Conservation (phyloP, 2,797 vertebrate genomes). For the Neosilurus hyrtlii region DNA sequence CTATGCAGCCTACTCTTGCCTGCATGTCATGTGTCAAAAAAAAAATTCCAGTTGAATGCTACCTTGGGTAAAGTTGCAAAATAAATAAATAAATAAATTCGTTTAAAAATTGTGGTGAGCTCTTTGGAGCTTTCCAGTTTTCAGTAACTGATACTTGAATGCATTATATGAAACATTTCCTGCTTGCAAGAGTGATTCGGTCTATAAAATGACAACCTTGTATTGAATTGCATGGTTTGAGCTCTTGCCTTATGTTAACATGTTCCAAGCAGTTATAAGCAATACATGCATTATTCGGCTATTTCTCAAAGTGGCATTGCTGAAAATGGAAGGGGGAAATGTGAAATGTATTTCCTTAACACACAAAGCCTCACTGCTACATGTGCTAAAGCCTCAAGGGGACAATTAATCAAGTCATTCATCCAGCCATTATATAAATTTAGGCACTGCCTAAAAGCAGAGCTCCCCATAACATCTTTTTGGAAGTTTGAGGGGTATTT, state of each 20-base stretch:
- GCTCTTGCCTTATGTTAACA: background rate
- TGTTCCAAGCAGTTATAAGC: background rate
- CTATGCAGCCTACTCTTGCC: background rate
- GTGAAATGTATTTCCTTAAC: background rate
- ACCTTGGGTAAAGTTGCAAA: too few relatives aligned
- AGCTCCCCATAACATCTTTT: too few relatives aligned
- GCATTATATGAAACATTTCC: background rate
- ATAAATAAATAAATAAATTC: constrained; percentile 27
- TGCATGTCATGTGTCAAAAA: constrained; percentile 40
- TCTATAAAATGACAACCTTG: background rate
- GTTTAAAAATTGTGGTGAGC: background rate
- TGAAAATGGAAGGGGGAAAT: background rate
- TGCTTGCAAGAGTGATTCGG: background rate
- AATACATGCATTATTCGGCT: background rate
- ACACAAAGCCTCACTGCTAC: background rate
- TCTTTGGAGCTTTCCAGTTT: constrained; percentile 32
- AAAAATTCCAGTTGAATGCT: background rate
- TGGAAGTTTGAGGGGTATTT: too few relatives aligned
- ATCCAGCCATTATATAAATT: background rate
- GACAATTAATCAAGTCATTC: background rate
- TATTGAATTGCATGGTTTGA: background rate
- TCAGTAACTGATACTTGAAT: constrained; percentile 40
- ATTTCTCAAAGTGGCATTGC: background rate
- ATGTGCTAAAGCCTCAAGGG: background rate
- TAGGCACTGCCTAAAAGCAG: too few relatives aligned